phyloP scores from a whole-genome alignment of 2,797 vertebrate species.

The Pseudopleuronectes americanus region DNA sequence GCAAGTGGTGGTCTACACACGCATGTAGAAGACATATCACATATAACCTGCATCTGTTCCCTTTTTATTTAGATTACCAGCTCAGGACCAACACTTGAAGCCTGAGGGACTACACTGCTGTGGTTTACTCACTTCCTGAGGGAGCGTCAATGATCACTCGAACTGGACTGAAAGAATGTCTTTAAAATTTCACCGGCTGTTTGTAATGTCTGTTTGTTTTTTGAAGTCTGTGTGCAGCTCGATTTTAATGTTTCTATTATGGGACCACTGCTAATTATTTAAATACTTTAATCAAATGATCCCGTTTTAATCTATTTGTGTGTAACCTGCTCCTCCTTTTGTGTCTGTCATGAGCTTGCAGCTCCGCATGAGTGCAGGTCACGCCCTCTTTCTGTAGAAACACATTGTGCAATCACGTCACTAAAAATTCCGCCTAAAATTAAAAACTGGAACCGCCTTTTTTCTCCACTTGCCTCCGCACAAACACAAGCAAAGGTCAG shows the following conservation, averaged over 20 bases:
- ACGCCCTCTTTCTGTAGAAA: not conserved
- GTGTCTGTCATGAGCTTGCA: slow-evolving; percentile 11
- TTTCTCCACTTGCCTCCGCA: slow-evolving; percentile 47
- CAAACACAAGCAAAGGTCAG: slow-evolving; percentile 53
- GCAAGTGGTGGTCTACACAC: not conserved
- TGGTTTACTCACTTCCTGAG: slow-evolving; percentile 22
- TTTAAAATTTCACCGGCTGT: slow-evolving; percentile 56
- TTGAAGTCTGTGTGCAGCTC: slow-evolving; percentile 39
- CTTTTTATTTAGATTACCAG: slow-evolving; percentile 88
- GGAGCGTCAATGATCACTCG: slow-evolving; percentile 42
- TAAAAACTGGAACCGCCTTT: slow-evolving; percentile 75
- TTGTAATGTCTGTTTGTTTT: slow-evolving; percentile 40
- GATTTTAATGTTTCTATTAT: slow-evolving; percentile 53
- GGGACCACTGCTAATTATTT: slow-evolving; percentile 42
- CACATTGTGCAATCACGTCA: slow-evolving; percentile 48
- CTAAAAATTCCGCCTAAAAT: slow-evolving; percentile 69
- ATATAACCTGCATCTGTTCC: slow-evolving; percentile 17
- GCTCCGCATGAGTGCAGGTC: not conserved
- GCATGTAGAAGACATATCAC: not conserved
- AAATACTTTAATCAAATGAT: slow-evolving; percentile 39
- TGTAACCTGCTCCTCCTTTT: not conserved
- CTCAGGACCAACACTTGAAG: slow-evolving; percentile 87
- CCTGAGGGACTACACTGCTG: not conserved
- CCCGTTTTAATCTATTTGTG: slow-evolving; percentile 10
- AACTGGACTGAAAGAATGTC: slow-evolving; percentile 56